A percentile compares a stretch with the other conserved stretches of the same genome.
Conservation (phyloP, 2,888 invertebrate genomes). For the Melinaea marsaeus region DNA sequence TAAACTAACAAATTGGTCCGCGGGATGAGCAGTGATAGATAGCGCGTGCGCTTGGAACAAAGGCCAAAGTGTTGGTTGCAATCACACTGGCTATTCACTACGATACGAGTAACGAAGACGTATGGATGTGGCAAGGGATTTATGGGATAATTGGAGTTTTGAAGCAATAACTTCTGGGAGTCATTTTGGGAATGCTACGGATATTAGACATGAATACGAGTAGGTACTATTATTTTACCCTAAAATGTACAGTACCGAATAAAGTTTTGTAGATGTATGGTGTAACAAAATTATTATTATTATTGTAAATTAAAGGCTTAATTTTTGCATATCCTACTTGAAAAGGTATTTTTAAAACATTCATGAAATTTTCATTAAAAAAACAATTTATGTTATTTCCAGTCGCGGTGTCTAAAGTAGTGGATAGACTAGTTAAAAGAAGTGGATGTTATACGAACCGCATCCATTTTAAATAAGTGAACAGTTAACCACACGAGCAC, state of each 20-base stretch:
- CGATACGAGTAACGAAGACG: conserved; percentile 45
- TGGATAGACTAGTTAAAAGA: too few relatives aligned
- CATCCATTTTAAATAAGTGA: conserved; percentile 22
- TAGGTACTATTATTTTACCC: not conserved
- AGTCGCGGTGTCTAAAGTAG: too few relatives aligned
- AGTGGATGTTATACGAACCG: not conserved
- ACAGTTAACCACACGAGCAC: conserved; percentile 49
- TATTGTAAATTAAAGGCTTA: not conserved
- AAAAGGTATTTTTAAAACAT: conserved; percentile 1
- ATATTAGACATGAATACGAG: conserved; percentile 8
- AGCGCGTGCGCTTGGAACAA: conserved; percentile 65
- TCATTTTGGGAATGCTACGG: conserved; percentile 14
- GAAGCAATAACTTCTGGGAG: conserved; percentile 22
- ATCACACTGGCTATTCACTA: conserved; percentile 67
- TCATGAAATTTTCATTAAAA: too few relatives aligned
- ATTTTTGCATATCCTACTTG: not conserved
- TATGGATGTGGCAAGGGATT: conserved; percentile 29
- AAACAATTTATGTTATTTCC: too few relatives aligned
- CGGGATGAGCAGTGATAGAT: conserved; percentile 65
- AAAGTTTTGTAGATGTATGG: not conserved
- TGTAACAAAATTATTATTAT: not conserved
- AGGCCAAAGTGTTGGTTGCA: conserved; percentile 68
- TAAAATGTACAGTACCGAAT: not conserved
- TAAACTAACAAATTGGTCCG: conserved; percentile 64
- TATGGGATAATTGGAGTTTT: conserved; percentile 22